Evolutionary conservation across 2,113 vertebrate species (phyloP).

Genomic region (Oreochromis niloticus): DNA sequence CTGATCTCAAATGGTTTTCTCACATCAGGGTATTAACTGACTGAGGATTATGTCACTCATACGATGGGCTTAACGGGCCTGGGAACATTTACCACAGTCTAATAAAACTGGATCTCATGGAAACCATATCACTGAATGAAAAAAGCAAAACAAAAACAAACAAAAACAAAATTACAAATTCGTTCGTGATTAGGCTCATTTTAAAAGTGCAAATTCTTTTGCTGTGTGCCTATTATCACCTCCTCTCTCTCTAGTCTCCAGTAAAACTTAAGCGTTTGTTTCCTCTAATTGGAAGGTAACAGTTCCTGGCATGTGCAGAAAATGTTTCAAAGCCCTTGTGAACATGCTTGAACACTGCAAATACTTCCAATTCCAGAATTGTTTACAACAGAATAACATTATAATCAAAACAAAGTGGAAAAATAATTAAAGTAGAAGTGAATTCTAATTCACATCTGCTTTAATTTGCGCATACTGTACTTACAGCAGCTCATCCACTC

Average conservation of each 20-base stretch:
- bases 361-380: background rate
- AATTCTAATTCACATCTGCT: background rate
- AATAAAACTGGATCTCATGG: background rate
- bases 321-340: background rate
- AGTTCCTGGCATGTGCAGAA: background rate
- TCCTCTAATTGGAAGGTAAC: background rate
- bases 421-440: background rate
- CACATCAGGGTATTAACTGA: slow-evolving; percentile 16
- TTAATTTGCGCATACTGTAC: background rate
- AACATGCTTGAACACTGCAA: background rate
- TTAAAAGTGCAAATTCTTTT: background rate
- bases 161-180: background rate
- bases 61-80: background rate
- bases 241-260: background rate
- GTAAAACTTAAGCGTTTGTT: background rate
- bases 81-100: background rate
- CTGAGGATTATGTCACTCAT: background rate
- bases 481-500: background rate
- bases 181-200: background rate
- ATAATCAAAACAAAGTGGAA: background rate
- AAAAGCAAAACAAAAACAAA: background rate
- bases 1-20: slow-evolving; percentile 20
- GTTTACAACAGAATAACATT: background rate
- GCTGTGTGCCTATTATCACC: background rate
- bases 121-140: background rate